Evolutionary conservation across 2,113 vertebrate species (phyloP).

Genomic region (Trichechus manatus): DNA sequence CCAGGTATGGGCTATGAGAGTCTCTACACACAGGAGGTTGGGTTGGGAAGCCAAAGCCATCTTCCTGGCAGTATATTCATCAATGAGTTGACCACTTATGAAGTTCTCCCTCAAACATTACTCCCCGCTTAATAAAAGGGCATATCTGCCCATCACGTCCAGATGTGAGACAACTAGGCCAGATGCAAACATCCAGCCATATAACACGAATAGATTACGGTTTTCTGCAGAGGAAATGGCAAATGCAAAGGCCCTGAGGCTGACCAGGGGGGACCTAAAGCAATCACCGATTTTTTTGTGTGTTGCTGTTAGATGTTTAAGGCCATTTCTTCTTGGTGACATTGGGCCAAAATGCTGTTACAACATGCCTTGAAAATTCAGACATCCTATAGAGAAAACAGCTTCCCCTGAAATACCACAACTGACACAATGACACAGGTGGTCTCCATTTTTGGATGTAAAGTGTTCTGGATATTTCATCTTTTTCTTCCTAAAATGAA

Average conservation of each 20-base stretch:
- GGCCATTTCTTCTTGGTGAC: not conserved
- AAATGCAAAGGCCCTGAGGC: constrained; percentile 7
- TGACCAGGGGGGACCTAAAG: not conserved
- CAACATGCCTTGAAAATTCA: not conserved
- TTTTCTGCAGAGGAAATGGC: not conserved
- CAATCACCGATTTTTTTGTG: not conserved
- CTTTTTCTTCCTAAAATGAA: constrained; percentile 43
- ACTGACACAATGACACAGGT: not conserved
- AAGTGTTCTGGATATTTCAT: not conserved
- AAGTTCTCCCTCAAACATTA: not conserved
- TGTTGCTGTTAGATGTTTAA: not conserved
- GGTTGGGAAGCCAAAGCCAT: not conserved
- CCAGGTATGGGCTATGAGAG: not conserved
- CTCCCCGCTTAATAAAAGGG: not conserved
- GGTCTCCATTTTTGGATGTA: not conserved
- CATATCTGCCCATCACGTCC: not conserved
- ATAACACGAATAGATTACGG: not conserved
- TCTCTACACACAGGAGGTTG: not conserved
- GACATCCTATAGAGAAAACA: not conserved
- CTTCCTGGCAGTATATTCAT: not conserved
- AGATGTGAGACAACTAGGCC: not conserved
- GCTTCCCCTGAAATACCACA: not conserved
- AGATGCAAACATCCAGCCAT: not conserved
- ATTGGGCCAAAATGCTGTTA: not conserved
- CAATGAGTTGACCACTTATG: not conserved